phyloP scores from a whole-genome alignment of 2,797 vertebrate genomes.

The Menidia menidia region DNA sequence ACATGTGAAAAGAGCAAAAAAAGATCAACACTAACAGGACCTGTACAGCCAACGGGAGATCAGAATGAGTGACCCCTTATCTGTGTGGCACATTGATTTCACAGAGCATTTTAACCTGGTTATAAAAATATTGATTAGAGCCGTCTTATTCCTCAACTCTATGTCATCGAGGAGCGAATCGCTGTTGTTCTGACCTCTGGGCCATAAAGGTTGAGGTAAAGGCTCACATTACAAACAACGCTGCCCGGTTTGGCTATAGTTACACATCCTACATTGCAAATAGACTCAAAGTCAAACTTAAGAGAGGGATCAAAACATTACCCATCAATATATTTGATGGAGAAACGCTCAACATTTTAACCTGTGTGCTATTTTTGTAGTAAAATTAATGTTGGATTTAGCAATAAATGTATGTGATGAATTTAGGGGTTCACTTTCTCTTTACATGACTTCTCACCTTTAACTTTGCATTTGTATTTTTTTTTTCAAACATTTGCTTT shows the following conservation, averaged over 20 bases:
- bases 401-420: no score
- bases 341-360: no score
- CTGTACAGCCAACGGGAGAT: neutral
- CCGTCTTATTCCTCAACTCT: neutral
- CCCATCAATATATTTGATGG: no score
- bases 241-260: neutral
- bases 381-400: no score
- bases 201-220: neutral
- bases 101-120: neutral
- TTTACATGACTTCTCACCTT: no score
- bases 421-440: no score
- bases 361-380: no score
- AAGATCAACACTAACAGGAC: neutral
- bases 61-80: neutral
- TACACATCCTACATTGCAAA: neutral
- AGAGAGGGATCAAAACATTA: no score
- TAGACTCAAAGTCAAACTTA: no score
- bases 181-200: conserved; percentile 6
- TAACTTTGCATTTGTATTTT: neutral
- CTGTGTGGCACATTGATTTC: neutral
- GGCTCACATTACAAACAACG: neutral
- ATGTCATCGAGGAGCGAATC: neutral
- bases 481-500: neutral
- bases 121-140: neutral
- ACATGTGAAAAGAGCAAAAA: conserved; percentile 1